Conservation (phyloP, 2,113 vertebrate species). For the Sinocyclocheilus rhinocerous region DNA sequence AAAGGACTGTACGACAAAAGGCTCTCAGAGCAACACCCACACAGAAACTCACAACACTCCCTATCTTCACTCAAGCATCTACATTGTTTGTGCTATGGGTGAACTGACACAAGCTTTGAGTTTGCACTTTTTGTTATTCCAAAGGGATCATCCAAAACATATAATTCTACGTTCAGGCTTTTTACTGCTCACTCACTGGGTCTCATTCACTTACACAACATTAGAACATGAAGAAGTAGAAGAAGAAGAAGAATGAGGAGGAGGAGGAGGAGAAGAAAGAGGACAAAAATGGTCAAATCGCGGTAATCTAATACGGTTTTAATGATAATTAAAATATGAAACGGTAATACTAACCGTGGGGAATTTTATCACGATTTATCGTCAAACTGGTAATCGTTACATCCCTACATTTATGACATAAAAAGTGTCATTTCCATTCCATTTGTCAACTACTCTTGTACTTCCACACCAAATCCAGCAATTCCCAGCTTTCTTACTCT, state of each 20-base stretch:
- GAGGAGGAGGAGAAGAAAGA: too few species aligned
- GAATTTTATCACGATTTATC: too few species aligned
- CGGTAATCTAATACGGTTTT: too few species aligned
- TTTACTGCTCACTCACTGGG: conserved; percentile 26
- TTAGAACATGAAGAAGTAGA: too few species aligned
- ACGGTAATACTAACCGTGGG: too few species aligned
- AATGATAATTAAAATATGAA: too few species aligned
- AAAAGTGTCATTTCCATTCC: background rate
- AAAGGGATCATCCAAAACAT: background rate
- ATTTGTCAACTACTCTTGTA: background rate
- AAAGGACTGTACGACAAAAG: conserved; percentile 22
- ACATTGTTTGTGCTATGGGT: background rate
- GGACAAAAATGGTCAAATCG: too few species aligned
- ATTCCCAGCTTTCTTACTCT: background rate
- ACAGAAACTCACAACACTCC: conserved; percentile 29
- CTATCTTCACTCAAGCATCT: background rate
- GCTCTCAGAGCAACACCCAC: conserved; percentile 31
- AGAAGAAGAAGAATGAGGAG: too few species aligned
- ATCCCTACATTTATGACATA: background rate
- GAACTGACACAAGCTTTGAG: background rate
- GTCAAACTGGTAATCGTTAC: too few species aligned
- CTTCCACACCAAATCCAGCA: background rate
- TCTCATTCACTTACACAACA: conserved; percentile 18
- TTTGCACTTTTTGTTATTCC: background rate
- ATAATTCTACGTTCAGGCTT: background rate